Base-by-base conservation (phyloP, 1,140 invertebrate genomes). In the Rhynchophorus ferrugineus region DNA sequence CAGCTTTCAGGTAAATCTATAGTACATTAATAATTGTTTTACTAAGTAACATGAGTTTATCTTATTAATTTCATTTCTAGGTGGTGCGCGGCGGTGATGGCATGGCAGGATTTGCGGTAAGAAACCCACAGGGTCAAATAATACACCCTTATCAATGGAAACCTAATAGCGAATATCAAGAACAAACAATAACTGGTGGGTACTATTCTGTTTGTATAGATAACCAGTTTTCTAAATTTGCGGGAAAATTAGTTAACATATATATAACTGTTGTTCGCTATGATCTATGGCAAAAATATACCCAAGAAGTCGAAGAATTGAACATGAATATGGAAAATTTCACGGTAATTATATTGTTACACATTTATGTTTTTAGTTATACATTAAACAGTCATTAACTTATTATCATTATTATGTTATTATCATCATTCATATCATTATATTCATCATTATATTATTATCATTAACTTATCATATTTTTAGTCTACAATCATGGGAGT, bases 181-280 rank as follows among this genome's bases (percentile, higher is more conserved):
- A 94, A 65, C 80, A 83, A 60, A 75, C 80, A 0, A 79, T 82
- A 2, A 72, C 76, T 1, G 89, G 89, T 38, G 90, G 89, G 5
- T 92, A 91, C 65, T 96, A 95, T 65, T 84, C 84, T n/a, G 83
- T 96, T 16, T 97, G 94, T 70, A 84, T 97, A 46, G 91, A 96
- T 69, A 97, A 97, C 73, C 89, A 93, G 61, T 92, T 94, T 63
- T 94, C 91, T 5, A 76, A 88, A 65, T 95, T 94, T 74, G 87
- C 91, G 20, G 84, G 83, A 8, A 96, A 96, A 73, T 70, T 96
- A 50, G 87, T 97, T 11, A 95, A 95, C 70, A 73, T 97, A 17
- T 96, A 96, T 63, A 78, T 96, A 2, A 93, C 91, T 1, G 91
- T 95, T 0, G 92, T 95, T 24, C 83, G 88, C 76, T 91, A 94